These are phyloP conservation scores for Apeira syringaria DNA, from an alignment of 2,888 invertebrate genomes.

Conservation along the genomic window DNA sequence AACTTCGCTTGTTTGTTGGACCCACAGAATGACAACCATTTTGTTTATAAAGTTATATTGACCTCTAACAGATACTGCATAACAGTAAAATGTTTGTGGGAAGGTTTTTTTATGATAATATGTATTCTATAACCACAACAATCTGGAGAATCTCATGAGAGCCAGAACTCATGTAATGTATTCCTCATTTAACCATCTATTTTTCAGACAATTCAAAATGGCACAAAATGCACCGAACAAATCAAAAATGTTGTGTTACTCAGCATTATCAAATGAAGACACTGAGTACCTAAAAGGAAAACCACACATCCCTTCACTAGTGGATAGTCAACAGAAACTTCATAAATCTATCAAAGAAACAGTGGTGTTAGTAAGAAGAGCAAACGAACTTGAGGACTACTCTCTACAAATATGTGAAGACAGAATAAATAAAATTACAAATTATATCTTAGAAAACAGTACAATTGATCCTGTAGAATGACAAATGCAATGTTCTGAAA, in stretches of 20 bases:
- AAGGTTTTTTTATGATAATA: too few relatives aligned
- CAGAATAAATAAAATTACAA: constrained; percentile 55
- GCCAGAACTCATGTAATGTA: too few relatives aligned
- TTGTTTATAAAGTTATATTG: too few relatives aligned
- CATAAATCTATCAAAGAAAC: constrained; percentile 58
- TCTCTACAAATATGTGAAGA: constrained; percentile 55
- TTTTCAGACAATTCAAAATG: constrained; percentile 66
- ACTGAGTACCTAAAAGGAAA: constrained; percentile 70
- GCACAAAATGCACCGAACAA: constrained; percentile 51
- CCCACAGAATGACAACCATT: too few relatives aligned
- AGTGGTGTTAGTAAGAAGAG: constrained; percentile 47
- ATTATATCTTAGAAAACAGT: constrained; percentile 68
- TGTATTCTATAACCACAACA: too few relatives aligned
- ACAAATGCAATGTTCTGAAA: not conserved
- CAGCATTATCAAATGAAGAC: constrained; percentile 66
- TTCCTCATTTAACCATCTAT: not conserved
- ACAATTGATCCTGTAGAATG: constrained; percentile 41
- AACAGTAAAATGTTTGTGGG: too few relatives aligned
- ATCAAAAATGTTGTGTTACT: constrained; percentile 57
- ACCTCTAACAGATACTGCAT: too few relatives aligned
- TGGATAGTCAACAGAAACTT: constrained; percentile 60
- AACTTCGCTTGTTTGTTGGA: too few relatives aligned
- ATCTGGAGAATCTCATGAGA: too few relatives aligned
- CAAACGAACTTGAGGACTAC: constrained; percentile 56
- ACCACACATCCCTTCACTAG: constrained; percentile 60